Evolutionary conservation across 2,888 invertebrate genomes (phyloP).

Genomic region (Drosophila flavopinicola): DNA sequence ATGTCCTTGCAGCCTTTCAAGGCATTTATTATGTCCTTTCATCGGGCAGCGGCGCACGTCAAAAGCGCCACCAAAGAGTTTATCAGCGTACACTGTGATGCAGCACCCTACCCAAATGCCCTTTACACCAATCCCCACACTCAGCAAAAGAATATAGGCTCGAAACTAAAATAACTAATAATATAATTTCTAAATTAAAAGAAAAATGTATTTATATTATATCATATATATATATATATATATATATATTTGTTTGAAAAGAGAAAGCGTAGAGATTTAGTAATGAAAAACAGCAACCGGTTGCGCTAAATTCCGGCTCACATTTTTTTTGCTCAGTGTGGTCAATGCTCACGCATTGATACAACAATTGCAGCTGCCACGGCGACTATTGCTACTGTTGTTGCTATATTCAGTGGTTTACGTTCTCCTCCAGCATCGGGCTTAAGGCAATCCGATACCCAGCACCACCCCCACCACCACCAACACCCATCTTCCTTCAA

Average conservation of each 20-base stretch:
- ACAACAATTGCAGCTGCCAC: conserved; percentile 34
- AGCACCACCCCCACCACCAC: not conserved
- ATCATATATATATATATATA: too few relatives aligned
- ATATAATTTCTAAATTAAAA: too few relatives aligned
- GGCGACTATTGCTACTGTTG: conserved; percentile 21
- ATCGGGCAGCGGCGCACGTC: conserved; percentile 51
- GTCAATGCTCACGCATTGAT: conserved; percentile 20
- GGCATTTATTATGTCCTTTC: conserved; percentile 77
- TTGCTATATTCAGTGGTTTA: conserved; percentile 36
- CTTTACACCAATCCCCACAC: not conserved
- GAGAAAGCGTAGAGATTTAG: too few relatives aligned
- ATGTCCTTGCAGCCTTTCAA: conserved; percentile 25
- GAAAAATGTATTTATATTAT: too few relatives aligned
- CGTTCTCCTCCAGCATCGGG: conserved; percentile 13
- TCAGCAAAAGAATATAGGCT: too few relatives aligned
- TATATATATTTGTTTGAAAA: too few relatives aligned
- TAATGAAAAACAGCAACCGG: too few relatives aligned
- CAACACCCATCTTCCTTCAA: conserved; percentile 8
- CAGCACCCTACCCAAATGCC: conserved; percentile 15
- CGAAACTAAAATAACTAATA: too few relatives aligned
- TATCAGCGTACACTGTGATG: conserved; percentile 56
- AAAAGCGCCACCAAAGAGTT: conserved; percentile 71
- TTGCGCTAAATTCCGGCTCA: rapidly evolving
- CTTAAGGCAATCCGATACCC: conserved; percentile 13
- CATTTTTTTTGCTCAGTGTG: not conserved